Percentiles rank a stretch among this genome's conserved stretches.
Conservation (phyloP, 2,797 vertebrate genomes). For the Rhincodon typus region DNA sequence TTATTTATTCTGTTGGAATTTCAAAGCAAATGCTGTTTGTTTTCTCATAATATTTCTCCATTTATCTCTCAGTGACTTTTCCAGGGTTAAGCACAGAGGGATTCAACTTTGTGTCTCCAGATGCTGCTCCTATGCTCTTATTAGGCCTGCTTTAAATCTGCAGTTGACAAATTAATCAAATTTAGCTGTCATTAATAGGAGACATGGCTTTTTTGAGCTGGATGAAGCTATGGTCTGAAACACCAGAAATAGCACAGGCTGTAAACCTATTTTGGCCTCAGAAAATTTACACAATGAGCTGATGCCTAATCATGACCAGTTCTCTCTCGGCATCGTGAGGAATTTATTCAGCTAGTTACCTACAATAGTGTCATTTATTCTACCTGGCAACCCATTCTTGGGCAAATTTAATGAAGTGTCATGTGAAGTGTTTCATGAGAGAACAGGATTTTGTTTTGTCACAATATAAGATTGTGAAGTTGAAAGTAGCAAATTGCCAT, state of each 20-base stretch:
- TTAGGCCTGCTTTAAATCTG: neutral
- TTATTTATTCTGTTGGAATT: neutral
- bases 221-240: neutral
- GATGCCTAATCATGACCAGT: neutral
- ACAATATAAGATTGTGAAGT: neutral
- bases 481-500: neutral
- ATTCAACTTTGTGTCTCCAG: too few relatives aligned
- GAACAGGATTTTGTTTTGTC: neutral
- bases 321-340: neutral
- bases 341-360: neutral
- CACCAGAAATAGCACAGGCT: neutral
- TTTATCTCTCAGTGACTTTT: neutral
- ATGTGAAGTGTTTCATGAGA: neutral
- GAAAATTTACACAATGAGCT: neutral
- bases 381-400: neutral
- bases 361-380: neutral
- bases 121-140: neutral
- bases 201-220: neutral
- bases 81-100: neutral
- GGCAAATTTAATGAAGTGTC: neutral
- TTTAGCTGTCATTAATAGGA: neutral
- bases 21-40: neutral
- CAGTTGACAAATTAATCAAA: neutral
- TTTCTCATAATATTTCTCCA: neutral
- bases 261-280: neutral